These are phyloP conservation scores for Uria lomvia DNA, from an alignment of 2,113 vertebrate species.

Conservation along the genomic window DNA sequence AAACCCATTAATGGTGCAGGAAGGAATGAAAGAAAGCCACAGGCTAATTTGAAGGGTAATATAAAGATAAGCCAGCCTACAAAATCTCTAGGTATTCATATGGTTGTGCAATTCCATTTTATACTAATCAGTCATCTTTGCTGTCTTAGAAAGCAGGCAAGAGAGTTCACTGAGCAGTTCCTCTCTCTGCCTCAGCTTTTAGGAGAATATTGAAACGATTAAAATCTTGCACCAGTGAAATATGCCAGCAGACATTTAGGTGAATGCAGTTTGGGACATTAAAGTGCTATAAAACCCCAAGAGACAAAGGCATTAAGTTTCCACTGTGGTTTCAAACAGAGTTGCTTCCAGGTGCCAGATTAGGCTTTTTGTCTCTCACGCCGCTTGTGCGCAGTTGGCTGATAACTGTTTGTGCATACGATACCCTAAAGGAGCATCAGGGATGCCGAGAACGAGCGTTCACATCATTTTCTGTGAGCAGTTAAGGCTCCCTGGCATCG, in stretches of 20 bases:
- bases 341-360: background rate
- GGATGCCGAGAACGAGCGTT: background rate
- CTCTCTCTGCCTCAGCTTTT: background rate
- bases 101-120: background rate
- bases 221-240: background rate
- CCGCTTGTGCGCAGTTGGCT: rapidly evolving
- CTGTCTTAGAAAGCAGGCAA: background rate
- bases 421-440: background rate
- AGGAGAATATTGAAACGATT: background rate
- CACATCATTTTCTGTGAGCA: background rate
- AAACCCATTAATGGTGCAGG: background rate
- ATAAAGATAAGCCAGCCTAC: background rate
- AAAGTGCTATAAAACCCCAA: background rate
- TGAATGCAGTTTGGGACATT: background rate
- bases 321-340: background rate
- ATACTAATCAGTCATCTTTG: background rate
- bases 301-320: background rate
- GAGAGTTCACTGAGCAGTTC: background rate
- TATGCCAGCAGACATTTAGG: background rate
- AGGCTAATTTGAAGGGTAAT: background rate
- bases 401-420: rapidly evolving
- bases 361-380: background rate
- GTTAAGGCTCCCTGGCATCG: background rate
- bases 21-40: background rate
- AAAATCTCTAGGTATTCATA: background rate